A percentile compares a stretch with the other conserved stretches of the same genome.
Evolutionary conservation across 2,113 vertebrate species (phyloP).

Genomic region (Tyrannus savana): DNA sequence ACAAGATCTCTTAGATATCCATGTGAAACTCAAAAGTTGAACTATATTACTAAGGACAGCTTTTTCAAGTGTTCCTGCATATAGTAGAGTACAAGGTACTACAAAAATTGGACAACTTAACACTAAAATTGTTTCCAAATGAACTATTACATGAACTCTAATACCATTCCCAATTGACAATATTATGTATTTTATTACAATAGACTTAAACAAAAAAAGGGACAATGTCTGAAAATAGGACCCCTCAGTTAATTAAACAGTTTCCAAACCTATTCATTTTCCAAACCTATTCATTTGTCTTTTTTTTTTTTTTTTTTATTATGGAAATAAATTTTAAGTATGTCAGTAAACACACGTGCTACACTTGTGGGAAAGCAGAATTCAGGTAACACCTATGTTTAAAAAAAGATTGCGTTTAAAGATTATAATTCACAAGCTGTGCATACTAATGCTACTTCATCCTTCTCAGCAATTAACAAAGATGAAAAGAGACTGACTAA

Average conservation of each 20-base stretch:
- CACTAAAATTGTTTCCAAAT: neutral
- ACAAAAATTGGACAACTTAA: neutral
- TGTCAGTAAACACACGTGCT: neutral
- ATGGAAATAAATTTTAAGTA: neutral
- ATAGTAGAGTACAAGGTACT: neutral
- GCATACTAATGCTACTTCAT: conserved; percentile 28
- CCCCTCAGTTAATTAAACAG: neutral
- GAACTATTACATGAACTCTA: neutral
- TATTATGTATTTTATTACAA: neutral
- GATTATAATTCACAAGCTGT: neutral
- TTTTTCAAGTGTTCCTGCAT: neutral
- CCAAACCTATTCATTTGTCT: neutral
- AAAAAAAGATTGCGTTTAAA: conserved; percentile 9
- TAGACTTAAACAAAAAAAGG: neutral
- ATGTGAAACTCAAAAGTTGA: neutral
- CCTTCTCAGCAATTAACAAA: conserved; percentile 53
- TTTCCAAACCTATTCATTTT: neutral
- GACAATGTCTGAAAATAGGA: neutral
- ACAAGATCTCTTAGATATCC: neutral
- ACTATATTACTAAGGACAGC: neutral
- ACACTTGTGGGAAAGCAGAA: neutral
- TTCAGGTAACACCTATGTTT: conserved; percentile 8
- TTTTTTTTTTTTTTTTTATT: neutral
- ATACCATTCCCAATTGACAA: neutral
- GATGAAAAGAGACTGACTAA: conserved; percentile 63